Evolutionary conservation across 2,888 invertebrate species (phyloP).

Genomic region (Macropis europaea): DNA sequence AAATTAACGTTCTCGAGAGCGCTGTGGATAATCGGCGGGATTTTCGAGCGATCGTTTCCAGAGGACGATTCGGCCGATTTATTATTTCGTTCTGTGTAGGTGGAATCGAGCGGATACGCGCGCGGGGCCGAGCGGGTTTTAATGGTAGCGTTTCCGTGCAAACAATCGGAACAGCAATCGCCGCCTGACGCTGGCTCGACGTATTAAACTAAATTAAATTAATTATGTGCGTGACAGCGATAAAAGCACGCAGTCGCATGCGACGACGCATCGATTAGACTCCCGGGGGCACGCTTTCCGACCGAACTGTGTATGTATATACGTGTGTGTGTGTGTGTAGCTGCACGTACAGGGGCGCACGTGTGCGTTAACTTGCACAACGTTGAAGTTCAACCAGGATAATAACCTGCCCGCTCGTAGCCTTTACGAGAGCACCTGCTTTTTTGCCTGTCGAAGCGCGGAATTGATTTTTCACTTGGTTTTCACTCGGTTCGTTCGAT

Average conservation of each 20-base stretch:
- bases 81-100: constrained; percentile 26
- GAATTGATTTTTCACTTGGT: constrained; percentile 47
- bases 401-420: constrained; percentile 49
- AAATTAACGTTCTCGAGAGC: constrained; percentile 13
- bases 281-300: constrained; percentile 61
- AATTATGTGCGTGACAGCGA: constrained; percentile 80
- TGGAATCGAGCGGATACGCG: constrained; percentile 50
- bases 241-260: constrained; percentile 78
- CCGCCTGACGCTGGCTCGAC: constrained; percentile 67
- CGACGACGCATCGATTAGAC: constrained; percentile 76
- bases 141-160: constrained; percentile 75
- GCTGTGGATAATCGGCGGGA: constrained; percentile 1
- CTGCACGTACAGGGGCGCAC: background rate
- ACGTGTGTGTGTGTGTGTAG: too few relatives aligned
- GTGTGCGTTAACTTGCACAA: background rate
- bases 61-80: constrained; percentile 34
- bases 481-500: background rate
- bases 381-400: constrained; percentile 36
- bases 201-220: constrained; percentile 80
- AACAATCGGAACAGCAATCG: constrained; percentile 76
- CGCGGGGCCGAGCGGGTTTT: constrained; percentile 50
- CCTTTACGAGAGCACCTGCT: constrained; percentile 53
- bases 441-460: constrained; percentile 33
- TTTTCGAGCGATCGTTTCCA: background rate
- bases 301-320: constrained; percentile 22